Evolutionary conservation across 1,140 invertebrate species (phyloP), one percentile per base, ranked within the genome.

Genomic region (Rhagoletis zephyria): DNA sequence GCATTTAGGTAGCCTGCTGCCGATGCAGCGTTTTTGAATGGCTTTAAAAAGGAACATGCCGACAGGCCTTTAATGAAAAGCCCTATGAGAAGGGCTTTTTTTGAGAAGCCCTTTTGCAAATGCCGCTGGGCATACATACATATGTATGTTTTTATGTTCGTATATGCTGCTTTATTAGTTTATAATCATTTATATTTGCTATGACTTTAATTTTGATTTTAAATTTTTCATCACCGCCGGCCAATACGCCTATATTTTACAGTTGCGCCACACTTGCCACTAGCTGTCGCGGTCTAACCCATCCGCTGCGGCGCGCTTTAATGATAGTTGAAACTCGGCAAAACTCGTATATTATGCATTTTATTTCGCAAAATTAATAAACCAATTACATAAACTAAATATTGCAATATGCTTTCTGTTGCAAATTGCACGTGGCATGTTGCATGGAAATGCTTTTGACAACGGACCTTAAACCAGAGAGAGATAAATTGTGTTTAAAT

Each of bases 311-410:
- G 30, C 30, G 30, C 30, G 30, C 42, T 74, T 48, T 45, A 30
- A 74, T 74, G 70, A 74, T 74, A 74, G 48, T 74, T 74, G 45
- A 74, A 74, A 74, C 45, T 42, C 30, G 30, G 70, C 45, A 48
- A 51, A 30, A 48, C 70, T 74, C 70, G 70, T 74, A 45, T 74
- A 74, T 74, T 74, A 48, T 74, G 30, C 6, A 48, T 74, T 74
- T 74, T 74, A 74, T 74, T 48, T 74, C 70, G 70, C 30, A 74
- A 74, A 74, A 74, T 74, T 74, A 74, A 74, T 74, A 42, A 74
- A 74, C 42, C 70, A 74, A 74, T 74, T 74, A 74, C 70, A 74
- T 74, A 48, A 74, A 74, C 70, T 74, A 74, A 74, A 74, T 74
- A 74, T 74, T 74, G 45, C 16, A 74, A 74, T 74, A 74, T 74